Conservation (phyloP, 2,797 vertebrate genomes). For the Chanos chanos region DNA sequence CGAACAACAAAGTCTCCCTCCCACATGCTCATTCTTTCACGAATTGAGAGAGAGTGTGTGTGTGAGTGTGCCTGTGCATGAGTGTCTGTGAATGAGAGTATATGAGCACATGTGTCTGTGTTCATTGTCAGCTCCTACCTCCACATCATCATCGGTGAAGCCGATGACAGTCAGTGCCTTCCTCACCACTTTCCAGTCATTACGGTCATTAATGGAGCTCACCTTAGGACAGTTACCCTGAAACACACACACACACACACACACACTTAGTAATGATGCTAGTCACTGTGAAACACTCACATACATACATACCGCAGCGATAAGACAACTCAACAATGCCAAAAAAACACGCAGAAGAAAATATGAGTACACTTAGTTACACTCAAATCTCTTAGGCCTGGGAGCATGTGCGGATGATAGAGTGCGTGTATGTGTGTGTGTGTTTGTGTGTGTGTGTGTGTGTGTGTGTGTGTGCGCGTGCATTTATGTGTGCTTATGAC, state of each 20-base stretch:
- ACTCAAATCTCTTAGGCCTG: too few species aligned
- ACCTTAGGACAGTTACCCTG: constrained; percentile 97
- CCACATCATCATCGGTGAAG: constrained; percentile 88
- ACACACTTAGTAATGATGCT: not conserved
- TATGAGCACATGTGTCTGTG: not conserved
- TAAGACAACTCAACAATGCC: too few species aligned
- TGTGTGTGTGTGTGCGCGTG: too few species aligned
- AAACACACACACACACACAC: constrained; percentile 3
- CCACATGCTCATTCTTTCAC: too few species aligned
- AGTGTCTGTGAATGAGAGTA: not conserved
- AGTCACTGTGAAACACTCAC: not conserved
- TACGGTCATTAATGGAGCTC: constrained; percentile 97
- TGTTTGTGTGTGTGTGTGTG: too few species aligned
- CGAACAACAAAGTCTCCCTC: not conserved
- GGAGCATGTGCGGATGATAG: too few species aligned
- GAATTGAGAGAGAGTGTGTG: too few species aligned
- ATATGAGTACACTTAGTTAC: too few species aligned
- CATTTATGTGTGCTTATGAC: too few species aligned
- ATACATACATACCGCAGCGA: not conserved
- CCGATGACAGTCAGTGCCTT: constrained; percentile 87
- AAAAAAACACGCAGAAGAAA: too few species aligned
- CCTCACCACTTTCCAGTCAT: constrained; percentile 89
- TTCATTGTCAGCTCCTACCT: constrained; percentile 71
- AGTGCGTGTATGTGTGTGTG: too few species aligned
- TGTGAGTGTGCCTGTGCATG: not conserved